phyloP scores from a whole-genome alignment of 2,888 invertebrate species.

The Cephalotes varians region DNA sequence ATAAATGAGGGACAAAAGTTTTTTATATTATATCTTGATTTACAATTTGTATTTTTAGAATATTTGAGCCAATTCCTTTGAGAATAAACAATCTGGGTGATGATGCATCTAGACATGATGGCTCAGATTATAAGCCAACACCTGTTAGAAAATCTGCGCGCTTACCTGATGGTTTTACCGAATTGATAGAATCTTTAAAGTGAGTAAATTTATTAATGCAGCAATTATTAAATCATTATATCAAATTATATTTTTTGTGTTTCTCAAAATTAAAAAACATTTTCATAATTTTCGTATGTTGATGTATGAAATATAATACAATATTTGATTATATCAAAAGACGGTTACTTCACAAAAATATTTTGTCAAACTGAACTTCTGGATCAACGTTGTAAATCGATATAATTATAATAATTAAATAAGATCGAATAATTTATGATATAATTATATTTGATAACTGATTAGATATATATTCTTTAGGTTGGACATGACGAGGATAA shows the following conservation, averaged over 20 bases:
- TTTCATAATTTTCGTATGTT: neutral
- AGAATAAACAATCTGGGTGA: slow-evolving; percentile 84
- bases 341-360: neutral
- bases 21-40: neutral
- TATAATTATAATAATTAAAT: no score
- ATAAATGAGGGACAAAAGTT: neutral
- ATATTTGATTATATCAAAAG: neutral
- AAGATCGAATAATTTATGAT: no score
- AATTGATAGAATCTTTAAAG: slow-evolving; percentile 74
- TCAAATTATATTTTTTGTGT: neutral
- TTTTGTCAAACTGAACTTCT: neutral
- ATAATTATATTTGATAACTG: neutral
- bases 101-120: slow-evolving; percentile 79
- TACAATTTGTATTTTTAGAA: slow-evolving; percentile 63
- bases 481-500: slow-evolving; percentile 74
- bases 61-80: slow-evolving; percentile 80
- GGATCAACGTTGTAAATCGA: neutral
- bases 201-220: slow-evolving; percentile 61
- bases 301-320: neutral
- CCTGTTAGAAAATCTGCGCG: slow-evolving; percentile 74
- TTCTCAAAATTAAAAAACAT: neutral
- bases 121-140: slow-evolving; percentile 83
- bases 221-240: neutral
- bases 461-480: slow-evolving; percentile 65
- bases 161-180: slow-evolving; percentile 79